A percentile compares a stretch with the other conserved stretches of the same genome.
These are phyloP conservation scores for Hololepta plana DNA, from an alignment of 2,888 invertebrate species.

Conservation along the genomic window DNA sequence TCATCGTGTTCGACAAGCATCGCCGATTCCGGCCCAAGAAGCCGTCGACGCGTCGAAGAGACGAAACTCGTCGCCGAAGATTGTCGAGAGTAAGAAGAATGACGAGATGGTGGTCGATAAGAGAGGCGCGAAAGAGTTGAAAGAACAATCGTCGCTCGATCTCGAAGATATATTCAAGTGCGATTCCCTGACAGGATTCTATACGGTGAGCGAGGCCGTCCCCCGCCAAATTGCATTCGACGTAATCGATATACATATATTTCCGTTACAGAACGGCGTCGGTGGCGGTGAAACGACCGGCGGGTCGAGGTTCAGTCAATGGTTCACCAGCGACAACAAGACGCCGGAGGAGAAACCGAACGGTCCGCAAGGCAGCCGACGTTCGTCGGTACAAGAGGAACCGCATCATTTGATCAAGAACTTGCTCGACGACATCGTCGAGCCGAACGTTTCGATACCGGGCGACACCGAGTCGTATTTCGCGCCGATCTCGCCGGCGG, in stretches of 20 bases:
- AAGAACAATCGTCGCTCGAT: conserved; percentile 38
- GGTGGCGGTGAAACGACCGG: conserved; percentile 33
- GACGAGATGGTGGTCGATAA: no score
- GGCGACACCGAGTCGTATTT: conserved; percentile 43
- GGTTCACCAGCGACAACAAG: conserved; percentile 50
- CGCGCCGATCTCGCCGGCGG: conserved; percentile 51
- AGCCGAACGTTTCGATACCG: conserved; percentile 25
- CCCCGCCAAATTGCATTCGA: neutral
- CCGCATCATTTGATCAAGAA: conserved; percentile 32
- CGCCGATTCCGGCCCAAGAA: no score
- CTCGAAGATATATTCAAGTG: conserved; percentile 73
- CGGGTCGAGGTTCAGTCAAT: conserved; percentile 59
- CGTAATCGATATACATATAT: neutral
- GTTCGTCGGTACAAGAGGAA: conserved; percentile 42
- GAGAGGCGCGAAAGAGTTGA: no score
- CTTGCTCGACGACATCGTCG: conserved; percentile 41
- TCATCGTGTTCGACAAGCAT: no score
- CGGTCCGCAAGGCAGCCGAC: conserved; percentile 17
- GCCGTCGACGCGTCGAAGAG: no score
- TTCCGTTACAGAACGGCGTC: conserved; percentile 39
- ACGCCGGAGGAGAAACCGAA: conserved; percentile 20
- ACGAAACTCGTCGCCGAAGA: no score
- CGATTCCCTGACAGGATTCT: conserved; percentile 54
- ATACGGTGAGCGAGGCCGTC: conserved; percentile 36
- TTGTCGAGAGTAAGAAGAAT: neutral